Evolutionary conservation across 2,888 invertebrate species (phyloP).

Genomic region (Rutpela maculata): DNA sequence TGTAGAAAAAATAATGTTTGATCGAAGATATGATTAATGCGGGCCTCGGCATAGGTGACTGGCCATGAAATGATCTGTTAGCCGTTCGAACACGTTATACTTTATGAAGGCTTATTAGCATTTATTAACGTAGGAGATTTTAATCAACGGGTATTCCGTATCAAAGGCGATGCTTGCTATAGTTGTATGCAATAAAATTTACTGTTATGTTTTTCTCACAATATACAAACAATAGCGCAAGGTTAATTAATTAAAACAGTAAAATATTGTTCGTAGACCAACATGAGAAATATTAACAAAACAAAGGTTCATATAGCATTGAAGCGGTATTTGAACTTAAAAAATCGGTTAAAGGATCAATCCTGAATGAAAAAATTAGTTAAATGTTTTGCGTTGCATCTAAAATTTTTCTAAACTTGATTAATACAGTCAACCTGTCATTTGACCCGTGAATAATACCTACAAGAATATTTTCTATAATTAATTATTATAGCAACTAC

Average conservation of each 20-base stretch:
- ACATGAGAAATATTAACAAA: background rate
- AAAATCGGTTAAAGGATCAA: background rate
- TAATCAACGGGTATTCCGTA: conserved; percentile 16
- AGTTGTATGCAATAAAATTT: conserved; percentile 17
- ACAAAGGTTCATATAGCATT: background rate
- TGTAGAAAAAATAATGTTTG: conserved; percentile 17
- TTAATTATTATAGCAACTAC: too few species aligned
- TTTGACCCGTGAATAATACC: too few species aligned
- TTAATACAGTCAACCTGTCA: too few species aligned
- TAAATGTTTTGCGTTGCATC: too few species aligned
- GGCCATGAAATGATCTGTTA: conserved; percentile 13
- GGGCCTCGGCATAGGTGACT: conserved; percentile 12
- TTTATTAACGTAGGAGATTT: conserved; percentile 21
- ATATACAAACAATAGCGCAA: conserved; percentile 15
- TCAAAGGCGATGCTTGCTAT: conserved; percentile 15
- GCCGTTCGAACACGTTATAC: background rate
- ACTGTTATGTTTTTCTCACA: conserved; percentile 22
- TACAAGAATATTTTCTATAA: too few species aligned
- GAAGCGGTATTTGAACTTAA: background rate
- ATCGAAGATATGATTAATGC: conserved; percentile 11
- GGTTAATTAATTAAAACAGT: conserved; percentile 8
- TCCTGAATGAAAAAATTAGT: too few species aligned
- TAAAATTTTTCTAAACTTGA: too few species aligned
- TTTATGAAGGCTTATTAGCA: conserved; percentile 25
- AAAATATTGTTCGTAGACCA: background rate